These are phyloP conservation scores for Lepus townsendii DNA, from an alignment of 2,797 vertebrate genomes.

Conservation along the genomic window DNA sequence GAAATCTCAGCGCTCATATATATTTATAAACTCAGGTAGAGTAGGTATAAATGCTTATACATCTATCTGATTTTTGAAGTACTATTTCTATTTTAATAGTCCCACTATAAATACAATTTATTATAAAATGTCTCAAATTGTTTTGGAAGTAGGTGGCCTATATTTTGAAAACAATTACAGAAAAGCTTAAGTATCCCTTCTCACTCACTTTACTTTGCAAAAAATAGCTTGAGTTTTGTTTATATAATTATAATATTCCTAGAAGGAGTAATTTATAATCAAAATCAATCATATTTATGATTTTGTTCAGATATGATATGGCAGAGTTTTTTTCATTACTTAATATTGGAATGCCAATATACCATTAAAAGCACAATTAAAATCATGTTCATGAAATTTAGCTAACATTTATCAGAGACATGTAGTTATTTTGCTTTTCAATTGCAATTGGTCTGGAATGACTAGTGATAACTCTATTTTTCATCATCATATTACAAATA, in stretches of 20 bases:
- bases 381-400: constrained; percentile 28
- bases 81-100: constrained; percentile 49
- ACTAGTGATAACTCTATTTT: neutral
- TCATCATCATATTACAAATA: neutral
- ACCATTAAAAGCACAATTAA: neutral
- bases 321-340: constrained; percentile 30
- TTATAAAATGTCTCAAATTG: constrained; percentile 21
- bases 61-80: neutral
- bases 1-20: neutral
- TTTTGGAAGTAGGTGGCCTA: constrained; percentile 21
- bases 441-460: neutral
- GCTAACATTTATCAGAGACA: neutral
- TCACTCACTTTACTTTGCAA: neutral
- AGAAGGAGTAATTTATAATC: constrained; percentile 62
- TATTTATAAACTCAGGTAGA: constrained; percentile 43
- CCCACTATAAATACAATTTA: neutral
- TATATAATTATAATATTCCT: neutral
- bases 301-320: constrained; percentile 40
- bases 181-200: constrained; percentile 26
- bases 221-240: neutral
- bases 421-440: neutral
- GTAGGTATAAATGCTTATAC: constrained; percentile 24
- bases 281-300: neutral
- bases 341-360: neutral
- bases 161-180: constrained; percentile 33